phyloP scores from a whole-genome alignment of 2,797 vertebrate genomes.

The Karalla daura region DNA sequence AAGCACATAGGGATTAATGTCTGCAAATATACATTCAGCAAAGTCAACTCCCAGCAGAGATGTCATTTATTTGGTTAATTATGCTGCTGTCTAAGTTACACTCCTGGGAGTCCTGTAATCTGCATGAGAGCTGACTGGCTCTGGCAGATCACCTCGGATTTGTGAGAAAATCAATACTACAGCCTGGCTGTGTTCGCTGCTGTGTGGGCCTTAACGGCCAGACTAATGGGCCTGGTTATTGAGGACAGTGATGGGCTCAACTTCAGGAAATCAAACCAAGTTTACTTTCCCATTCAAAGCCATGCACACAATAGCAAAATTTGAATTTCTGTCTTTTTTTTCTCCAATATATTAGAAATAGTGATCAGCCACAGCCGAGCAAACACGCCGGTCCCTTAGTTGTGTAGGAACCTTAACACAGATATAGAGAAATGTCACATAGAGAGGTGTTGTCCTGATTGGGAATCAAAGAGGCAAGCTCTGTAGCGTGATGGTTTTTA shows the following conservation, averaged over 20 bases:
- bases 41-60: slow-evolving; percentile 47
- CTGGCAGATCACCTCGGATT: slow-evolving; percentile 75
- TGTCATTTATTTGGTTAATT: slow-evolving; percentile 66
- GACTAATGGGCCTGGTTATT: slow-evolving; percentile 67
- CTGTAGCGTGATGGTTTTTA: too few species aligned
- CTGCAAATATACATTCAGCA: slow-evolving; percentile 47
- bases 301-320: too few species aligned
- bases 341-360: too few species aligned
- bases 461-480: too few species aligned
- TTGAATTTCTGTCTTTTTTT: too few species aligned
- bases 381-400: too few species aligned
- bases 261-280: slow-evolving; percentile 14
- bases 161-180: slow-evolving; percentile 76
- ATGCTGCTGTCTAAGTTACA: slow-evolving; percentile 42
- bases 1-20: slow-evolving; percentile 22
- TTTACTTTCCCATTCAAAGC: too few species aligned
- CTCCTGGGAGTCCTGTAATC: slow-evolving; percentile 71
- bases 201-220: slow-evolving; percentile 55
- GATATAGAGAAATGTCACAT: too few species aligned
- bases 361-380: too few species aligned
- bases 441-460: too few species aligned
- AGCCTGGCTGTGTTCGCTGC: slow-evolving; percentile 56
- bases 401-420: too few species aligned
- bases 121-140: slow-evolving; percentile 61
- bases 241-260: slow-evolving; percentile 57